Base-by-base conservation (phyloP, 2,888 invertebrate genomes). In the Encarsia formosa region DNA sequence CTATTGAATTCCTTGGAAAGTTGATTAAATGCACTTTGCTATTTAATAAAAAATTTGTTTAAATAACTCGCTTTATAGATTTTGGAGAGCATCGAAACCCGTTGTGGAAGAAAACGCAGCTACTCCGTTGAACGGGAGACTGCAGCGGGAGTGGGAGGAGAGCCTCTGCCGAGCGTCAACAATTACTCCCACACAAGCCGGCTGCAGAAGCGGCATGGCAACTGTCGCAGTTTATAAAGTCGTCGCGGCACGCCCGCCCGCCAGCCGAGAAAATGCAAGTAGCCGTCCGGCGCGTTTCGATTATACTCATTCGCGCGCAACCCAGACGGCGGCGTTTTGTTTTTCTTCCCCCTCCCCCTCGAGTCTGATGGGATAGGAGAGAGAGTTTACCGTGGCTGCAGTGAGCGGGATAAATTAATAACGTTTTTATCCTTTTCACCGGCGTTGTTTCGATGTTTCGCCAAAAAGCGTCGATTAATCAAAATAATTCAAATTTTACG, bases 31-130 rank as follows among this genome's bases (percentile, higher is more conserved):
- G 52, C 55, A 49, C 26, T 48, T 52, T 47, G 45, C 13, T 32
- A 24, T 55, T 52, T 55, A 55, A 55, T 55, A 52, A 52, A 55
- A 55, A 55, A n/a, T n/a, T n/a, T n/a, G n/a, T n/a, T n/a, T n/a
- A n/a, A n/a, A n/a, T n/a, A n/a, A n/a, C n/a, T n/a, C n/a, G n/a
- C n/a, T n/a, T n/a, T n/a, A n/a, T n/a, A n/a, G n/a, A n/a, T n/a
- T n/a, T n/a, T n/a, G n/a, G n/a, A n/a, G n/a, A n/a, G n/a, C n/a
- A n/a, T n/a, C n/a, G n/a, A n/a, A n/a, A n/a, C n/a, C n/a, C n/a
- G n/a, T n/a, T n/a, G n/a, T n/a, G n/a, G n/a, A n/a, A n/a, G n/a
- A n/a, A n/a, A n/a, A n/a, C n/a, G n/a, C n/a, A n/a, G n/a, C n/a
- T n/a, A n/a, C n/a, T n/a, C n/a, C n/a, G n/a, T n/a, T n/a, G n/a